Evolutionary conservation across 2,113 vertebrate genomes (phyloP), one percentile per base, ranked within the genome.

Genomic region (Garra rufa): DNA sequence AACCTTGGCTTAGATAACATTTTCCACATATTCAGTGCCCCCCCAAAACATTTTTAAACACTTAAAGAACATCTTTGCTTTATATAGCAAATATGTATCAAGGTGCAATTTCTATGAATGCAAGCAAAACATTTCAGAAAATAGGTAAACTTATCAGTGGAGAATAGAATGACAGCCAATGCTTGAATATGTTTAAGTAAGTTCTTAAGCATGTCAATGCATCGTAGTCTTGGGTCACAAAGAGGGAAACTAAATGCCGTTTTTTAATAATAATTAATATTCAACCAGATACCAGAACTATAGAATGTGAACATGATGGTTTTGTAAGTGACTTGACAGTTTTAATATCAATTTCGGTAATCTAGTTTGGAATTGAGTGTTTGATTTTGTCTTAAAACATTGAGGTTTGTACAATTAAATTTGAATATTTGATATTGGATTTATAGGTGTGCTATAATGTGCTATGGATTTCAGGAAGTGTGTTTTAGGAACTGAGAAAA

Each of bases 401-500:
- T 28, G 28, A 21, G 41, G 30, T 41, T 77, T 57, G 21, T 59
- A 79, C 21, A 57, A n/a, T 28, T 28, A 24, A 44, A 63, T 80
- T 11, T 0, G 14, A 19, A 11, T 19, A 19, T 46, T 61, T 78
- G 0, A 80, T 28, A 46, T 46, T 65, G 4, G 4, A 28, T 44
- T 80, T 26, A 26, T 38, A 26, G 11, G 61, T 78, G 21, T 78
- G 3, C 34, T 9, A 59, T 74, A 78, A 78, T 57, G 34, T 43
- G 52, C 19, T 61, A 77, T 59, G 21, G 8, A 24, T 65, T 79
- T 65, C 38, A 79, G 57, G 41, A 80, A 80, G 30, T 21, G n/a
- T 44, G n/a, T 65, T 17, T 21, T 46, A 79, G 19, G 21, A 61
- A 26, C 19, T 76, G 46, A 55, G 24, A 52, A 55, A 76, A 55